Evolutionary conservation across 2,113 vertebrate species (phyloP).

Genomic region (Sphyrna mokarran): DNA sequence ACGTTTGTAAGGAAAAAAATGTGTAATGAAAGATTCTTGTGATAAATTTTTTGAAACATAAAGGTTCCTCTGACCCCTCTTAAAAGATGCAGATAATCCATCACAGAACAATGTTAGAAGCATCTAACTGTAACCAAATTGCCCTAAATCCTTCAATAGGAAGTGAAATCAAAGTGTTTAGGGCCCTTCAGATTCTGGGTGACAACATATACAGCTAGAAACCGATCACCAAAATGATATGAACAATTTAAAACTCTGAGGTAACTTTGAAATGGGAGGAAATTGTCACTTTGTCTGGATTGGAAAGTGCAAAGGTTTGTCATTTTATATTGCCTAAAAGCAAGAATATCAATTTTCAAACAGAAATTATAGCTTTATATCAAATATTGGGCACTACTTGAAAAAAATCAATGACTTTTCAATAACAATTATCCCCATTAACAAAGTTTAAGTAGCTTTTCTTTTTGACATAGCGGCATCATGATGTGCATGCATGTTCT

Average conservation of each 20-base stretch:
- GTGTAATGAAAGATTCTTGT: neutral
- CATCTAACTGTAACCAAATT: neutral
- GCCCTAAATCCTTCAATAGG: neutral
- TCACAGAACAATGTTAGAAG: neutral
- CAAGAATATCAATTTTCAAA: neutral
- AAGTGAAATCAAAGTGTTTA: too few relatives aligned
- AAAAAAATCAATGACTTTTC: neutral
- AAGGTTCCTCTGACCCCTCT: neutral
- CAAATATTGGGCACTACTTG: neutral
- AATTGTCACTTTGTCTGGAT: neutral
- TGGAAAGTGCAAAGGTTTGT: neutral
- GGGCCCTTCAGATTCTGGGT: neutral
- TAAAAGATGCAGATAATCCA: neutral
- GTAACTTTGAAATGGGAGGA: neutral
- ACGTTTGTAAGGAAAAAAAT: neutral
- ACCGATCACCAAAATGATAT: neutral
- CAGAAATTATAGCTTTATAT: neutral
- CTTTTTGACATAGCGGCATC: neutral
- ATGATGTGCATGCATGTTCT: too few relatives aligned
- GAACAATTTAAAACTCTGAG: neutral
- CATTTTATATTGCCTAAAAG: neutral
- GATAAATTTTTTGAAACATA: neutral
- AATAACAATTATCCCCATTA: neutral
- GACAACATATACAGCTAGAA: neutral
- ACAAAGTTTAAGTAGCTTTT: neutral